Evolutionary conservation across 1,140 invertebrate species (phyloP), one percentile per base, ranked within the genome.

Genomic region (Conopomorpha cramerella): DNA sequence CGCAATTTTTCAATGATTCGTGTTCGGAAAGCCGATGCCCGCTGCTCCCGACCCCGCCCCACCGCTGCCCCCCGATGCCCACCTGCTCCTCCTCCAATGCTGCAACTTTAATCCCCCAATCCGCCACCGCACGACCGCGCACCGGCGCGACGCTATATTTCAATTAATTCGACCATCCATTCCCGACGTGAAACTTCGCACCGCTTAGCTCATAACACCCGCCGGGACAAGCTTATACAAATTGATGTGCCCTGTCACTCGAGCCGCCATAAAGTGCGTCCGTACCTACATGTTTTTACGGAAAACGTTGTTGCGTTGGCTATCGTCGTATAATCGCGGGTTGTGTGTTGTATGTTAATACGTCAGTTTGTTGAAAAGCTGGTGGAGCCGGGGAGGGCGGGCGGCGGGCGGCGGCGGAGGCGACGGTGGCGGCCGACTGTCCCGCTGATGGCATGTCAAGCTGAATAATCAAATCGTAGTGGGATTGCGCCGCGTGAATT

Each of bases 1-100:
- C 49, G 61, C 57, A 70, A 71, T 74, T 74, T 71, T 74, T 74
- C 63, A 74, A 59, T 52, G 58, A 45, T 67, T 68, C 60, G 60
- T 68, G 66, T 65, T 68, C 45, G 43, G 56, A 51, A 59, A 65
- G 53, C 57, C 49, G 56, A 64, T 67, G 36, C 39, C 51, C 46
- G 41, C 43, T 48, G 48, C 52, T 54, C 61, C 57, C 18, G 41
- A 35, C 49, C 57, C 23, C 42, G 37, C 46, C 39, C 38, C 41
- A 36, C 36, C 54, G 51, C 49, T 49, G 48, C 43, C 49, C 25
- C 44, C 38, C 47, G 32, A 43, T 39, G 43, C 38, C 34, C 25
- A 29, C 41, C 27, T 16, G 10, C 16, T n/a, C 25, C 36, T 30
- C 13, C 36, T 23, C 28, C 39, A 44, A 49, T 55, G 46, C 58